Percentiles rank a stretch among this genome's conserved stretches.
These are phyloP conservation scores for Petrolisthes cinctipes DNA, from an alignment of 2,888 invertebrate species.

Conservation along the genomic window DNA sequence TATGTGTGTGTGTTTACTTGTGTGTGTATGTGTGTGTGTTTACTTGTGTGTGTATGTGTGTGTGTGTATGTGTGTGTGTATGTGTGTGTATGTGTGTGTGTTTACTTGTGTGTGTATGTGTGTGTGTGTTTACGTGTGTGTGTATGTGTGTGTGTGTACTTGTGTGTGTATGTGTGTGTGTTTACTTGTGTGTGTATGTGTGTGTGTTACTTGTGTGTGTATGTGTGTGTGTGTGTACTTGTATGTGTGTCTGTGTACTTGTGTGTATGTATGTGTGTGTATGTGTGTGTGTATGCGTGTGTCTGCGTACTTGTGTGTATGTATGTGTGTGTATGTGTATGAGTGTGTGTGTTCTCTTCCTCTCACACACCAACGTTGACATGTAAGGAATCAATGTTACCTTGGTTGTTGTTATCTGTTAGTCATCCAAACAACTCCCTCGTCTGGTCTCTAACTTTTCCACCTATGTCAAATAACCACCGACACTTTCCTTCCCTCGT, in stretches of 20 bases:
- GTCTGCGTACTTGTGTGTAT: no score
- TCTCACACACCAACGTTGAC: neutral
- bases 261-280: neutral
- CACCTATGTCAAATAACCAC: no score
- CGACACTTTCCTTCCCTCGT: no score
- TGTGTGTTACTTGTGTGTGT: no score
- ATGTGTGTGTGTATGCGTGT: neutral
- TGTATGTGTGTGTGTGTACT: neutral
- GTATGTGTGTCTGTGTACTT: neutral
- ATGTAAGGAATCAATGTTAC: slow-evolving; percentile 2
- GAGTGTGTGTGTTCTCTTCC: neutral
- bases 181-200: neutral
- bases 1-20: neutral
- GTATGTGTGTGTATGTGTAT: neutral
- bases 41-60: neutral
- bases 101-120: neutral
- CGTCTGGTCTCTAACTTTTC: no score
- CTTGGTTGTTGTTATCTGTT: neutral
- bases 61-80: neutral
- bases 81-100: neutral
- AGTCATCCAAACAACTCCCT: neutral
- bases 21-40: neutral
- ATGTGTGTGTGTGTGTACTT: neutral
- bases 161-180: neutral
- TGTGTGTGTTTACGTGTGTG: neutral